These are phyloP conservation scores for Standfussiana lucernea DNA, from an alignment of 2,888 invertebrate genomes.

Conservation along the genomic window DNA sequence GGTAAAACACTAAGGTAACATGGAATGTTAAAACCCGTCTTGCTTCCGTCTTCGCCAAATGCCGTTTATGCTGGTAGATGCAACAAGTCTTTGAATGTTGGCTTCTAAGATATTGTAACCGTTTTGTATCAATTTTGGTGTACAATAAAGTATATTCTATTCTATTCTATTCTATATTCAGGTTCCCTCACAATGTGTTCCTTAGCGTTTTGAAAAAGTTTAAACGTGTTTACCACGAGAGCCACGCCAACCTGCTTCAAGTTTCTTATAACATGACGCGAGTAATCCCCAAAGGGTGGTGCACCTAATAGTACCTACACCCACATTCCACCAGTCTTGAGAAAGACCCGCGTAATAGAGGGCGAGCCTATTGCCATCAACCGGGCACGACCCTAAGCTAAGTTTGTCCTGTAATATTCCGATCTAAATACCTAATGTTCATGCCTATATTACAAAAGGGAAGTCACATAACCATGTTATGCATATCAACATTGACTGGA, in stretches of 20 bases:
- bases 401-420: not conserved
- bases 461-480: constrained; percentile 47
- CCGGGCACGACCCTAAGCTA: not conserved
- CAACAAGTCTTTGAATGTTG: not conserved
- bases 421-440: not conserved
- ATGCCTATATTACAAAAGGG: constrained; percentile 24
- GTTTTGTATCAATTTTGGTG: too few species aligned
- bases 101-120: not conserved
- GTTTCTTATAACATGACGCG: not conserved
- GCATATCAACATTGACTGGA: constrained; percentile 51
- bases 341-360: not conserved
- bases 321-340: not conserved
- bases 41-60: not conserved
- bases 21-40: not conserved
- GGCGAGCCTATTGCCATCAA: not conserved
- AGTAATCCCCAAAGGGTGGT: not conserved
- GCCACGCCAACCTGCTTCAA: not conserved
- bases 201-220: too few species aligned
- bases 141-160: too few species aligned
- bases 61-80: not conserved
- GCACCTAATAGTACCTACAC: not conserved
- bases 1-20: not conserved
- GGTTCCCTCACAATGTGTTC: too few species aligned
- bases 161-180: too few species aligned
- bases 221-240: not conserved